Evolutionary conservation across 2,113 vertebrate species (phyloP).

Genomic region (Cisticola juncidis): DNA sequence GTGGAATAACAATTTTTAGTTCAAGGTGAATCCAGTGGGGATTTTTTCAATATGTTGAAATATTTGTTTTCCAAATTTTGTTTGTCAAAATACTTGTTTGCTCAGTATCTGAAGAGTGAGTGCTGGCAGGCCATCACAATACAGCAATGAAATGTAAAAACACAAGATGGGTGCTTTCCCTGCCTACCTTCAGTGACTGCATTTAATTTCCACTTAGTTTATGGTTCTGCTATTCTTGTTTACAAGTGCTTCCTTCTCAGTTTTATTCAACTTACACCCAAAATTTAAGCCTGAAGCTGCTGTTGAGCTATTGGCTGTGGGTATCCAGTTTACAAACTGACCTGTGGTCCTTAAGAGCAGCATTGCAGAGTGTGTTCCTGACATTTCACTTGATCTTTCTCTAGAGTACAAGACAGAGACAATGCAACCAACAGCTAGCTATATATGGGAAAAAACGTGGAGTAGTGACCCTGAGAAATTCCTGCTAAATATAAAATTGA

Average conservation of each 20-base stretch:
- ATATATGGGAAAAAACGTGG: not conserved
- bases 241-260: not conserved
- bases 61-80: not conserved
- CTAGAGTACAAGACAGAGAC: not conserved
- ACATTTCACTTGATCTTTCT: not conserved
- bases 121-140: not conserved
- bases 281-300: not conserved
- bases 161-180: not conserved
- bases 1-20: not conserved
- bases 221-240: not conserved
- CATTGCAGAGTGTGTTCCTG: not conserved
- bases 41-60: not conserved
- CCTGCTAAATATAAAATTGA: conserved; percentile 19
- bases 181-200: not conserved
- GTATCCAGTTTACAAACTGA: not conserved
- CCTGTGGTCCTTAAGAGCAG: not conserved
- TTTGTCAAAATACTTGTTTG: not conserved
- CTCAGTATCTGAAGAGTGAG: not conserved
- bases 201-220: not conserved
- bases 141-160: not conserved
- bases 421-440: not conserved
- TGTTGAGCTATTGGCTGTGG: not conserved
- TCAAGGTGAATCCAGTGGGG: not conserved
- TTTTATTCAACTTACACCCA: not conserved
- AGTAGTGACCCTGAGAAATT: conserved; percentile 8